Evolutionary conservation across 2,113 vertebrate species (phyloP), one percentile per base, ranked within the genome.

Genomic region (Hydrochoerus hydrochaeris): DNA sequence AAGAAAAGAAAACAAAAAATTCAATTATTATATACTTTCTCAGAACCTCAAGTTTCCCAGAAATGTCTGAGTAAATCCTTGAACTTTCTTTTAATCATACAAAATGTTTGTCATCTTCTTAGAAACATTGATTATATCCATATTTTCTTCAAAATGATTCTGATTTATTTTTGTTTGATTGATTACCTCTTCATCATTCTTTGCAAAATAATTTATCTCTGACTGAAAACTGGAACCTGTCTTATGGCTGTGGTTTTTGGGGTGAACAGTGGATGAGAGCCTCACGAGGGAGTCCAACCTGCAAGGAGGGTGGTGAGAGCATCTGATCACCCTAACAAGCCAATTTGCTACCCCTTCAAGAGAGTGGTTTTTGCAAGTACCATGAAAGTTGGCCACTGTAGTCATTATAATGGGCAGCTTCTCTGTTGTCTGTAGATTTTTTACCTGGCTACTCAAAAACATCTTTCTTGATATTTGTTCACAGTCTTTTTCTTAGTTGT

Each of bases 81-180:
- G 67, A 85, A 32, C 46, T 95, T 95, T 92, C 32, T 95, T 93
- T 92, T 91, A 78, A 85, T 86, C 22, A 86, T 46, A 71, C 49
- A 91, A 69, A 95, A 49, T 35, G 7, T 67, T 91, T 92, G 65
- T 54, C 62, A 81, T 77, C 71, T 90, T 95, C 95, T 94, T 52
- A 85, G 77, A 90, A 96, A 83, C 81, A 38, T 52, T 90, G 35
- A 41, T 91, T 85, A 63, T 58, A 30, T 49, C 92, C 14, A 20
- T 62, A 32, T 85, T 95, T 90, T 75, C 57, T 77, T 87, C 38
- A 77, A 58, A 90, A 85, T 52, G 38, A 88, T 81, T 88, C 62
- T 30, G 49, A 71, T 22, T 91, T 96, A 82, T 77, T 96, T 95
- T 93, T 96, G 65, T n/a, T n/a, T 52, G 14, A 12, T 4, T 63